Conservation (phyloP, 2,797 vertebrate genomes). For the Pipistrellus kuhlii region DNA sequence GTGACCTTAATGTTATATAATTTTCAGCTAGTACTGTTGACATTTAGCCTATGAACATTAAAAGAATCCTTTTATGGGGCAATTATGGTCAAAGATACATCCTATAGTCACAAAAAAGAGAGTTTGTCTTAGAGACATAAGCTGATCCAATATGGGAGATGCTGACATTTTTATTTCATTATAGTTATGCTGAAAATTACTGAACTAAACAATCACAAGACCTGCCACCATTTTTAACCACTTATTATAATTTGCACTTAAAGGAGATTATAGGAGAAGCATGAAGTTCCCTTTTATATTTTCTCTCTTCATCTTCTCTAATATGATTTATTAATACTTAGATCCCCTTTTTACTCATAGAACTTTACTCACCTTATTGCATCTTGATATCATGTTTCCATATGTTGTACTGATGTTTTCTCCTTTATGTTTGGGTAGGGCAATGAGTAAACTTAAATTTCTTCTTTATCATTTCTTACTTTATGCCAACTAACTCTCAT, state of each 20-base stretch:
- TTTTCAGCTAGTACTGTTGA: not conserved
- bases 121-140: not conserved
- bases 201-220: not conserved
- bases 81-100: not conserved
- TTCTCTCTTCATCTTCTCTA: not conserved
- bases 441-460: not conserved
- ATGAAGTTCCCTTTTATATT: not conserved
- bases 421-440: not conserved
- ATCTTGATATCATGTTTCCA: not conserved
- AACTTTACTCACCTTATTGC: not conserved
- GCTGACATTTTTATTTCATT: conserved; percentile 33
- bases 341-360: not conserved
- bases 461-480: not conserved
- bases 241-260: not conserved
- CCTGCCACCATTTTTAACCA: not conserved
- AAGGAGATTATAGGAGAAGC: not conserved
- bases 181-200: not conserved
- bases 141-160: not conserved
- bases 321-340: not conserved
- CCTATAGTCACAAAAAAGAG: not conserved
- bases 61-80: conserved; percentile 8
- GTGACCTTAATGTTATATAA: not conserved
- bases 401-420: not conserved
- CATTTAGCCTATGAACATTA: not conserved
- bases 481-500: conserved; percentile 15